phyloP scores from a whole-genome alignment of 1,140 invertebrate species.

The Hetaerina americana region DNA sequence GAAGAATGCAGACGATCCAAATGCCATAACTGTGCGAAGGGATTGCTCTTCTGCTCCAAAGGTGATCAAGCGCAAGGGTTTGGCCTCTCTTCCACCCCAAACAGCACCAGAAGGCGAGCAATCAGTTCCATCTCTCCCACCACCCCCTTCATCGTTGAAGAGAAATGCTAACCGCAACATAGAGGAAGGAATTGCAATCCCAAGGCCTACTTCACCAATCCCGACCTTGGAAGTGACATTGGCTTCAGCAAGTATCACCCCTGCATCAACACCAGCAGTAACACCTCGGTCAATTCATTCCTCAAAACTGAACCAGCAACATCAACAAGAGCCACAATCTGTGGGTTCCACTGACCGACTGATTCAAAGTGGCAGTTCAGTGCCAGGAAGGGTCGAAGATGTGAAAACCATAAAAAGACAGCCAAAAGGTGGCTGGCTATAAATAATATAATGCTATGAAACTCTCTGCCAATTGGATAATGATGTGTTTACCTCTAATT shows the following conservation, averaged over 20 bases:
- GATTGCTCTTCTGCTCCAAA: slow-evolving; percentile 22
- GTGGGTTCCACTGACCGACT: not conserved
- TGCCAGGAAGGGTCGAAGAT: slow-evolving; percentile 27
- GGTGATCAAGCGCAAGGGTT: slow-evolving; percentile 33
- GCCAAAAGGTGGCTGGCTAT: slow-evolving; percentile 39
- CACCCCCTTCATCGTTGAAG: not conserved
- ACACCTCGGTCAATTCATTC: not conserved
- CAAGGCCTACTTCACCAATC: not conserved
- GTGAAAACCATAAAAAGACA: slow-evolving; percentile 37
- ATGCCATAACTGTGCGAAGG: not conserved
- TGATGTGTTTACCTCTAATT: too few relatives aligned
- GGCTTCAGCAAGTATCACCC: not conserved
- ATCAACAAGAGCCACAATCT: not conserved
- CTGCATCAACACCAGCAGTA: not conserved
- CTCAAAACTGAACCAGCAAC: not conserved
- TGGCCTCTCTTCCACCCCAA: slow-evolving; percentile 19
- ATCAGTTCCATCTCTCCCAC: not conserved
- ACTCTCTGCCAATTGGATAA: too few relatives aligned
- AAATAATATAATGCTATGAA: too few relatives aligned
- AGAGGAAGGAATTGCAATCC: not conserved
- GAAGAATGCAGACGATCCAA: not conserved
- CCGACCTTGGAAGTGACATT: not conserved
- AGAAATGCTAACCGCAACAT: too few relatives aligned
- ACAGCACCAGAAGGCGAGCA: not conserved
- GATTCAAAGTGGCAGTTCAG: not conserved